Base-by-base conservation (phyloP, 2,113 vertebrate genomes). In the Furnarius figulus region DNA sequence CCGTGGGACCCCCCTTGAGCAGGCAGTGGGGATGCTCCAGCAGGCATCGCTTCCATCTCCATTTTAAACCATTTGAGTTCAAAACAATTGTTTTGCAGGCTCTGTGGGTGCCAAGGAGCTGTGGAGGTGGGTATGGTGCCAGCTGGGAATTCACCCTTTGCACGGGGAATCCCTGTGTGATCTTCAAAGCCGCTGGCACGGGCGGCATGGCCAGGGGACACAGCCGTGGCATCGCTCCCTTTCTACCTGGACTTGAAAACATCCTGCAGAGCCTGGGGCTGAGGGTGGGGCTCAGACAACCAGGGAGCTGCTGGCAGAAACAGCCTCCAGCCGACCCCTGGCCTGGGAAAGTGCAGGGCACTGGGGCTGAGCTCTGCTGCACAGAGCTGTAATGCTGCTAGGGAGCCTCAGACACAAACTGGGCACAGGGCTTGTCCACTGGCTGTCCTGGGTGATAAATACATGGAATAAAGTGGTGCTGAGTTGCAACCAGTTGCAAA, bases 91-190 rank as follows among this genome's bases (percentile, higher is more conserved):
- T 31, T 77, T 42, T 5, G 4, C 0, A 0, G 49, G 62, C 61
- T 79, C 81, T 24, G 23, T 17, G 72, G 61, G 63, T 92, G 91
- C 95, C 90, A 89, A 83, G 79, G 85, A 85, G 12, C 3, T 1
- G 59, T 2, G 2, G 59, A 89, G 53, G 44, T 40, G 87, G 70
- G 91, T 78, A 66, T 3, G 46, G 70, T 85, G 89, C 93, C 91
- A 93, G 66, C 44, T 95, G 93, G 91, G 94, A 96, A 97, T 96
- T 96, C 84, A 89, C 91, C 91, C 87, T 87, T 37, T 0, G 3
- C 49, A 76, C 0, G 81, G 89, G 96, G 70, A 95, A 96, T 95
- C 91, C 91, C 94, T 96, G 62, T 0, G 12, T 22, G 80, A 70
- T 62, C 89, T 95, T 87, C 89, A 91, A 94, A 96, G 86, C 52